Evolutionary conservation across 2,113 vertebrate genomes (phyloP).

Genomic region (Nannobrachium achirus): DNA sequence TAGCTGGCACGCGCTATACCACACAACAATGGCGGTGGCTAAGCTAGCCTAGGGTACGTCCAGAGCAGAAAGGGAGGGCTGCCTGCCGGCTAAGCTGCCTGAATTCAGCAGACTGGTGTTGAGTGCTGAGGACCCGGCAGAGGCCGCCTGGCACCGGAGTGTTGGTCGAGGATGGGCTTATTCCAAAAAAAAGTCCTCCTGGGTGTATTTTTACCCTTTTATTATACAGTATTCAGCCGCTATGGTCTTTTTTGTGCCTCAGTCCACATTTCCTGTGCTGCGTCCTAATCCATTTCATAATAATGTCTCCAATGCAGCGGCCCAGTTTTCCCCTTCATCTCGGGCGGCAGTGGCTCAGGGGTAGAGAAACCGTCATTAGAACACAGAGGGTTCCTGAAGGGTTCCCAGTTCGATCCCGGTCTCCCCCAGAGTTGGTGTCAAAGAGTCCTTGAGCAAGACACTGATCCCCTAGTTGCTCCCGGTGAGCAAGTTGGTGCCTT

Average conservation of each 20-base stretch:
- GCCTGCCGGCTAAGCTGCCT: slow-evolving; percentile 27
- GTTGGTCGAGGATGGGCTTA: slow-evolving; percentile 21
- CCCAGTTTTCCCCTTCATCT: too few relatives aligned
- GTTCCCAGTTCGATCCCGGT: too few relatives aligned
- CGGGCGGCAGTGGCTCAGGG: too few relatives aligned
- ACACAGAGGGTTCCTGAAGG: too few relatives aligned
- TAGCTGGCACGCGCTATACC: slow-evolving; percentile 34
- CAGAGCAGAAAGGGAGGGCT: slow-evolving; percentile 14
- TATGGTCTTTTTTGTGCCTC: neutral
- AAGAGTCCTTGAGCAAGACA: too few relatives aligned
- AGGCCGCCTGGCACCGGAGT: slow-evolving; percentile 8
- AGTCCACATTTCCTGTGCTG: too few relatives aligned
- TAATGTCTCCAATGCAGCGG: too few relatives aligned
- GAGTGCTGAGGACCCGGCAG: slow-evolving; percentile 4
- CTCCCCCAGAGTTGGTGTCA: too few relatives aligned
- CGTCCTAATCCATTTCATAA: too few relatives aligned
- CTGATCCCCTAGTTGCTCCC: too few relatives aligned
- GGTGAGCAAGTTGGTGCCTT: too few relatives aligned
- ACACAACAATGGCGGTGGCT: slow-evolving; percentile 29
- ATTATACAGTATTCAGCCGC: neutral
- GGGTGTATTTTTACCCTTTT: neutral
- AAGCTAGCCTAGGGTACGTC: slow-evolving; percentile 1
- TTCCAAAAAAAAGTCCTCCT: slow-evolving; percentile 24
- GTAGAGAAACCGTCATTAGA: too few relatives aligned
- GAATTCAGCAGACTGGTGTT: neutral